Evolutionary conservation across 2,888 invertebrate genomes (phyloP), one percentile per base, ranked within the genome.

Genomic region (Nasonia oneida): DNA sequence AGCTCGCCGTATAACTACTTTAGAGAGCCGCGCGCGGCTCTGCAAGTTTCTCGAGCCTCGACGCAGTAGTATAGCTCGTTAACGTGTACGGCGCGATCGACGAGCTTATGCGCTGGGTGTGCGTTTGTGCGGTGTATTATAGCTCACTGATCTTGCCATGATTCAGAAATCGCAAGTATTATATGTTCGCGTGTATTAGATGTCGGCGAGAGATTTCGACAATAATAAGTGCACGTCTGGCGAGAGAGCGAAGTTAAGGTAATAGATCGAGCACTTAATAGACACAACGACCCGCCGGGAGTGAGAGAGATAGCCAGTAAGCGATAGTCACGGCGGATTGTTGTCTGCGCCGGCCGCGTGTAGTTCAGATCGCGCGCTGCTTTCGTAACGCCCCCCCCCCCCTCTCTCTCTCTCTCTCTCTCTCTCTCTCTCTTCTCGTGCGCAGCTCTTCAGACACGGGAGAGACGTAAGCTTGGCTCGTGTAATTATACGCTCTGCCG

Each of bases 401-500:
- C 14, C 70, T 14, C 5, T 10, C 70, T 18, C 29, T 15, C 70
- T 29, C 18, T 23, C 37, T 70, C 37, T 29, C 70, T 14, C 5
- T 10, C 70, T 18, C 29, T 15, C 70, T 29, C 18, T 18, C 29
- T 15, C 70, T 29, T 29, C 29, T 29, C 29, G 29, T 29, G 29
- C 29, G 29, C 29, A 29, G 3, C 33, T 33, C 18, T 33, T 18
- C 57, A 57, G 29, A 70, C 33, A 14, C 37, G 1, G 18, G 37
- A 70, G 70, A 33, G 29, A 37, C 70, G 70, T 33, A 47, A 47
- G 47, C 47, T 47, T 47, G 47, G 57, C 10, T n/a, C 57, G 75
- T 29, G 29, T 50, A 50, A 75, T 75, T 75, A 47, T 47, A 75
- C 75, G 75, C 50, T 29, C 37, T 33, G 70, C 47, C 47, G 47